Evolutionary conservation across 2,888 invertebrate genomes (phyloP), one percentile per base, ranked within the genome.

Genomic region (Rhaphigaster nebulosa): DNA sequence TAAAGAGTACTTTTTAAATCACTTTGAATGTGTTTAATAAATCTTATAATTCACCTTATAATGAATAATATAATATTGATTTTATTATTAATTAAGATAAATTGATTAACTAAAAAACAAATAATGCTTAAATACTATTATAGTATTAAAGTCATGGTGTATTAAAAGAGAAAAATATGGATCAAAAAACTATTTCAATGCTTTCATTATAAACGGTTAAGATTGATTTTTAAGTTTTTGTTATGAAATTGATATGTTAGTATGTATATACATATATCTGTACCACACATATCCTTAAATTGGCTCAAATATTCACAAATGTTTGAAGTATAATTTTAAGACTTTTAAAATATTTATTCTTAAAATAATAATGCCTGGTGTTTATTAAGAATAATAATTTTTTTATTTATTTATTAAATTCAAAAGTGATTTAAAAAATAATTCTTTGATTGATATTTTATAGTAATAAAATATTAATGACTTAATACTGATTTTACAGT

Each of bases 1-100:
- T 89, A 89, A 89, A 89, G 89, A 89, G 89, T 76, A 76, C 65
- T 89, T 89, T 89, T 89, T 89, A 89, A 89, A 70, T 89, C 89
- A 89, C 89, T 89, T 89, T 26, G 20, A 89, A 45, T 38, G 34
- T 29, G 23, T 76, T 38, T 38, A 76, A 76, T 76, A 38, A 13
- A 1, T 29, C 29, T 65, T 76, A 29, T 60, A 70, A 29, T 34
- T 70, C 34, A 29, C 13, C 18, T 70, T 34, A 15, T 76, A 38
- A 8, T 65, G n/a, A 60, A 65, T n/a, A 15, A 65, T 65, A 65
- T 23, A 6, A 76, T 76, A 26, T 20, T 20, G 23, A 76, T 76
- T n/a, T 70, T 70, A 34, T 34, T 34, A 18, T 20, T 20, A 38
- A 76, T 76, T 34, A 38, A 76, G 20, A 76, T 76, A 20, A 76